Percentiles rank a stretch among this genome's conserved stretches.
These are phyloP conservation scores for Diabrotica virgifera DNA, from an alignment of 1,140 invertebrate genomes.

Conservation along the genomic window DNA sequence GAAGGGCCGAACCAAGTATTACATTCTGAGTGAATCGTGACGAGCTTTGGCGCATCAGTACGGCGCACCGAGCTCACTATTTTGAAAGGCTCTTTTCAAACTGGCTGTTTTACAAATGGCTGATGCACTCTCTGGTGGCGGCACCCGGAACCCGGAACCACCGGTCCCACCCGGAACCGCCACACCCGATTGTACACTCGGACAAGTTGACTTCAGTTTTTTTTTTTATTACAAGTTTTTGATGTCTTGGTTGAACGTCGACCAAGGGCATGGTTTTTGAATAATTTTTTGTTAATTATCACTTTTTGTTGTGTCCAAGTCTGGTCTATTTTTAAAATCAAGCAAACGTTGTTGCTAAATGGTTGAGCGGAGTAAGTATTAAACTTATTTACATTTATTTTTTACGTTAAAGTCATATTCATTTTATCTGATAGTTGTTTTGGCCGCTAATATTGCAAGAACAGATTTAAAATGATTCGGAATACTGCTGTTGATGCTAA, in stretches of 20 bases:
- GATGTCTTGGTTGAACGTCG: conserved; percentile 34
- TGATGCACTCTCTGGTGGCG: conserved; percentile 31
- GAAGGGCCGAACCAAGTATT: conserved; percentile 54
- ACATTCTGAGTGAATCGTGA: conserved; percentile 11
- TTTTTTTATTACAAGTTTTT: not conserved
- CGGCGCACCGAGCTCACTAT: conserved; percentile 36
- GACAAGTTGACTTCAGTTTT: conserved; percentile 1
- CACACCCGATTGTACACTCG: conserved; percentile 21
- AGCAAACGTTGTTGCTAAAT: too few relatives aligned
- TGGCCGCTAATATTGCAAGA: too few relatives aligned
- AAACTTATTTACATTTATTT: too few relatives aligned
- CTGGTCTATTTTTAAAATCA: not conserved
- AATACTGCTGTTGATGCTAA: too few relatives aligned
- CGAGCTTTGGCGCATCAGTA: conserved; percentile 28
- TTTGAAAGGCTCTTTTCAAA: not conserved
- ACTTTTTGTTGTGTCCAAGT: not conserved
- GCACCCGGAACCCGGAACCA: conserved; percentile 26
- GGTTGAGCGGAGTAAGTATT: too few relatives aligned
- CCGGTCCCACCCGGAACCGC: not conserved
- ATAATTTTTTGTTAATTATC: not conserved
- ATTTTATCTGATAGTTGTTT: too few relatives aligned
- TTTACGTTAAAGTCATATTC: too few relatives aligned
- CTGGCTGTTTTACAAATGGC: conserved; percentile 23
- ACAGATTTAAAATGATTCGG: too few relatives aligned
- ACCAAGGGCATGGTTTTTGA: conserved; percentile 30